phyloP scores from a whole-genome alignment of 2,797 vertebrate species.

The Poecile montanus region DNA sequence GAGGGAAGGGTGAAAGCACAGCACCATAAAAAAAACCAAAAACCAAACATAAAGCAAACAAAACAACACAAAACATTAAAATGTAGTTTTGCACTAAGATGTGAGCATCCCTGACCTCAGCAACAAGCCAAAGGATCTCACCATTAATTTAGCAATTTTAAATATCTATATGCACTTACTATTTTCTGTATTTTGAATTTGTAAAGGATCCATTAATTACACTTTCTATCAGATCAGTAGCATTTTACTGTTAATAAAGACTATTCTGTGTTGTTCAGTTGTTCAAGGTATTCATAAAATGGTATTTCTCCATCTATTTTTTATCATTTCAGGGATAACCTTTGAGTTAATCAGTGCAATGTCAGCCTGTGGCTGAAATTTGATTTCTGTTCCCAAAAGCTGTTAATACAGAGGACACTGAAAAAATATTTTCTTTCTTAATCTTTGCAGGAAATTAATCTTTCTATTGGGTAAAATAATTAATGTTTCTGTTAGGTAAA shows the following conservation, averaged over 20 bases:
- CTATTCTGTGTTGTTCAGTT: background rate
- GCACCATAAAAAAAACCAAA: background rate
- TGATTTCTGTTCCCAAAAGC: background rate
- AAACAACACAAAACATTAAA: background rate
- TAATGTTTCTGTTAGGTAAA: background rate
- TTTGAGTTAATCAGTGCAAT: background rate
- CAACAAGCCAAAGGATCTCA: background rate
- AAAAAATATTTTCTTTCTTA: background rate
- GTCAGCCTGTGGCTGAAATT: background rate
- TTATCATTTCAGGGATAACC: background rate
- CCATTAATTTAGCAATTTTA: background rate
- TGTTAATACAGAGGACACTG: background rate
- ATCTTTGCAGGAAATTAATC: background rate
- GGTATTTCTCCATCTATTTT: background rate
- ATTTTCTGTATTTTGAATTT: background rate
- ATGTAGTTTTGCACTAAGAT: background rate
- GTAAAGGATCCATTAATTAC: background rate
- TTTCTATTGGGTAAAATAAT: background rate
- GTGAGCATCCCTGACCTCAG: background rate
- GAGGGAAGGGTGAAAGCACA: background rate
- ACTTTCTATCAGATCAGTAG: background rate
- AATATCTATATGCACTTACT: background rate
- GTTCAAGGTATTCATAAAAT: accelerated
- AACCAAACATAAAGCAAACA: background rate
- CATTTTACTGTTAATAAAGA: background rate